Conservation (phyloP, 2,113 vertebrate species). For the Accipiter cooperii region DNA sequence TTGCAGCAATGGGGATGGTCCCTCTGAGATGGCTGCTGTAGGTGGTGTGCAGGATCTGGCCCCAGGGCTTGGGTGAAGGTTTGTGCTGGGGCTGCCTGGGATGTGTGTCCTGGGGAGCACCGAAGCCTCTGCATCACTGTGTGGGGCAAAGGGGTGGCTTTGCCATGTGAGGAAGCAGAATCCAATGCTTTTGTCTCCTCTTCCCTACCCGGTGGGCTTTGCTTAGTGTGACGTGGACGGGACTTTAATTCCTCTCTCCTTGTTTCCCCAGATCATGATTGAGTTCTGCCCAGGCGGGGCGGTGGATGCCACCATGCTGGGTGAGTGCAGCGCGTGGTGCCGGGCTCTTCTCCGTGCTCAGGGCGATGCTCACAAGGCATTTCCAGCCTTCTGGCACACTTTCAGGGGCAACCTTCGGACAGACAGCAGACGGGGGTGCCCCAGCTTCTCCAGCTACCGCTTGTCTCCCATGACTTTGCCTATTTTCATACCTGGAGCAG, state of each 20-base stretch:
- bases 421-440: neutral
- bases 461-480: neutral
- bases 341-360: accelerated
- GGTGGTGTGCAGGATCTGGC: neutral
- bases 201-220: neutral
- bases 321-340: neutral
- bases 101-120: neutral
- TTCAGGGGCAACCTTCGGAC: neutral
- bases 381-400: neutral
- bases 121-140: neutral
- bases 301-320: slow-evolving; percentile 54
- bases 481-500: neutral
- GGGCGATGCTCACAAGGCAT: accelerated
- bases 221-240: neutral
- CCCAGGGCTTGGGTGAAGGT: neutral
- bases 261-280: slow-evolving; percentile 89
- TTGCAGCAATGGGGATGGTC: accelerated
- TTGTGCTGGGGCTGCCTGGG: neutral
- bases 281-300: slow-evolving; percentile 86
- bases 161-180: neutral
- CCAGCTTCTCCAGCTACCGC: neutral
- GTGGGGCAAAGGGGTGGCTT: neutral
- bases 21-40: neutral
- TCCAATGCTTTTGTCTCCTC: accelerated
- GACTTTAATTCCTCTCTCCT: neutral